These are phyloP conservation scores for Hylaeus volcanicus DNA, from an alignment of 1,140 invertebrate genomes.

Conservation along the genomic window DNA sequence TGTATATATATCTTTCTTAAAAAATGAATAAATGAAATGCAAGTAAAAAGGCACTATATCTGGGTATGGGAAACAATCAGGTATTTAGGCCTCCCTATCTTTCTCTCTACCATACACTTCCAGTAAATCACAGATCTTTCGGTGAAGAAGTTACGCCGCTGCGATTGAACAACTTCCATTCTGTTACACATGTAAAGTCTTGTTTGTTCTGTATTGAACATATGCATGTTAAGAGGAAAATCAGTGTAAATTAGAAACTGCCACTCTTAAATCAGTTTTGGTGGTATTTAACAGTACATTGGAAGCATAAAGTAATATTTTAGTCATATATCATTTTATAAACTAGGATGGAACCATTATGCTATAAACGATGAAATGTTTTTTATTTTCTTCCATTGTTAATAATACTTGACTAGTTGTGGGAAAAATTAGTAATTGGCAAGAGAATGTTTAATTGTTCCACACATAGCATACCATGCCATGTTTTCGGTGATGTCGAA, in stretches of 20 bases:
- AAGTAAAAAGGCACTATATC: constrained; percentile 69
- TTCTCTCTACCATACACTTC: constrained; percentile 30
- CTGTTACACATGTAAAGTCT: constrained; percentile 51
- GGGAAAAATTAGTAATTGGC: constrained; percentile 61
- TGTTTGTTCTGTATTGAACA: constrained; percentile 41
- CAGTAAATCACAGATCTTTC: constrained; percentile 55
- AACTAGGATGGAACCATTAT: constrained; percentile 60
- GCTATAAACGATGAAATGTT: constrained; percentile 58
- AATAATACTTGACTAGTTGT: constrained; percentile 56
- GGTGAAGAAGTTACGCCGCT: constrained; percentile 63
- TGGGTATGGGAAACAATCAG: constrained; percentile 60
- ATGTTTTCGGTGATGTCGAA: constrained; percentile 51
- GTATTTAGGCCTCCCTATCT: constrained; percentile 60
- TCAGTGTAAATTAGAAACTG: constrained; percentile 52
- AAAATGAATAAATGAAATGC: constrained; percentile 62
- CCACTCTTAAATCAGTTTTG: constrained; percentile 45
- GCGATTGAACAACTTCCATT: constrained; percentile 54
- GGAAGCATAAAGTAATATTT: constrained; percentile 66
- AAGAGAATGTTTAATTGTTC: constrained; percentile 68
- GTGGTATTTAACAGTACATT: constrained; percentile 52
- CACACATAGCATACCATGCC: constrained; percentile 63
- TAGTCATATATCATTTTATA: constrained; percentile 52
- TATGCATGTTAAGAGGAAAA: constrained; percentile 38
- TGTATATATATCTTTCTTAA: constrained; percentile 48
- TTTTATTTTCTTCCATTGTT: constrained; percentile 28